These are phyloP conservation scores for Hydrolagus affinis DNA, from an alignment of 2,113 vertebrate genomes.

Conservation along the genomic window DNA sequence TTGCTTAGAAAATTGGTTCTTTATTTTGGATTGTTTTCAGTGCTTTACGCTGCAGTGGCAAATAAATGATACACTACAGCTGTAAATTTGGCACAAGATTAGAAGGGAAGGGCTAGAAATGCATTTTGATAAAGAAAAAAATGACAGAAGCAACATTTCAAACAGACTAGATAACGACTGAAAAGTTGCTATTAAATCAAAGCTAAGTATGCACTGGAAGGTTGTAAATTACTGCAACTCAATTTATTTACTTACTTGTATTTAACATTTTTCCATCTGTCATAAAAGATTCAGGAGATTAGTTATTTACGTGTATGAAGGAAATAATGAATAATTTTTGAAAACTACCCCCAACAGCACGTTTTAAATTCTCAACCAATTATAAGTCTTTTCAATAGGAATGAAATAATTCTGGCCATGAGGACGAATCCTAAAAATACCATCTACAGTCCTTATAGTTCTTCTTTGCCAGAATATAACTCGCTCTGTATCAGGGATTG, in stretches of 20 bases:
- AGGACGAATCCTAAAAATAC: neutral
- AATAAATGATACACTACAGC: constrained; percentile 57
- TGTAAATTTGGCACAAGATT: constrained; percentile 60
- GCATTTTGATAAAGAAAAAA: neutral
- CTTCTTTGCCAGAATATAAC: no score
- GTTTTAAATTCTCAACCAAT: neutral
- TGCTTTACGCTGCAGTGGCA: constrained; percentile 73
- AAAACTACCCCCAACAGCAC: neutral
- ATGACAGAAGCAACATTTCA: constrained; percentile 15
- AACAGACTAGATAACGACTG: neutral
- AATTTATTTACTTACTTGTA: constrained; percentile 5
- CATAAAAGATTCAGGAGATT: neutral
- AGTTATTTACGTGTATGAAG: neutral
- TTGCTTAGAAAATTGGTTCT: constrained; percentile 59
- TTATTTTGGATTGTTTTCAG: constrained; percentile 79
- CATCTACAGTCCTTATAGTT: neutral
- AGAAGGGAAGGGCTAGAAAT: constrained; percentile 42
- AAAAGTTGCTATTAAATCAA: neutral
- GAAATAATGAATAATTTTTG: neutral
- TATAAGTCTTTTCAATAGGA: neutral
- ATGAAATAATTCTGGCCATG: neutral
- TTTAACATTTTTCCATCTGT: neutral
- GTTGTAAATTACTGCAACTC: neutral
- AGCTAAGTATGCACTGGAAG: neutral
- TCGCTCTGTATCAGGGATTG: neutral